These are phyloP conservation scores for Echinops telfairi DNA, from an alignment of 2,113 vertebrate species.

Conservation along the genomic window DNA sequence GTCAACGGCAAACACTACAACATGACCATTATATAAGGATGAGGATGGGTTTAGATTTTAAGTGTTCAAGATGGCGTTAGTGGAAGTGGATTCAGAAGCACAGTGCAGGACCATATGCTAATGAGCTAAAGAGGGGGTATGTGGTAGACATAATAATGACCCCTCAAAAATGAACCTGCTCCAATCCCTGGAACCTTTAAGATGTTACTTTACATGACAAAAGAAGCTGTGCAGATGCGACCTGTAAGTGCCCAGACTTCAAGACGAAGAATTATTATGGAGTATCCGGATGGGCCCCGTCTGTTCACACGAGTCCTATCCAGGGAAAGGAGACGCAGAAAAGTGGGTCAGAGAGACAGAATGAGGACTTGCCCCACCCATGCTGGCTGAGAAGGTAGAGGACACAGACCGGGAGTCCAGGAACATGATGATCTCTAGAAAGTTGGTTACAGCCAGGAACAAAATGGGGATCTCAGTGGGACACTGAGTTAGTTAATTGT, in stretches of 20 bases:
- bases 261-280: neutral
- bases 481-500: no score
- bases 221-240: neutral
- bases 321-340: neutral
- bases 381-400: neutral
- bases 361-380: neutral
- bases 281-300: neutral
- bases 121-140: neutral
- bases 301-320: neutral
- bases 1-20: neutral
- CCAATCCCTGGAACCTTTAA: neutral
- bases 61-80: neutral
- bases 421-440: neutral
- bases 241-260: neutral
- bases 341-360: neutral
- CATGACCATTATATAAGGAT: neutral
- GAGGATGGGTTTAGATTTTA: neutral
- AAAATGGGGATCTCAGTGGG: neutral
- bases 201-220: neutral
- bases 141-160: neutral
- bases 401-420: neutral
- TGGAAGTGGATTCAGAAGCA: slow-evolving; percentile 18
- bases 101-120: neutral
- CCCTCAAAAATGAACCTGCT: neutral
- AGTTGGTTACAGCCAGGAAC: neutral